Evolutionary conservation across 2,888 invertebrate genomes (phyloP), one percentile per base, ranked within the genome.

Genomic region (Drosophila subsilvestris): DNA sequence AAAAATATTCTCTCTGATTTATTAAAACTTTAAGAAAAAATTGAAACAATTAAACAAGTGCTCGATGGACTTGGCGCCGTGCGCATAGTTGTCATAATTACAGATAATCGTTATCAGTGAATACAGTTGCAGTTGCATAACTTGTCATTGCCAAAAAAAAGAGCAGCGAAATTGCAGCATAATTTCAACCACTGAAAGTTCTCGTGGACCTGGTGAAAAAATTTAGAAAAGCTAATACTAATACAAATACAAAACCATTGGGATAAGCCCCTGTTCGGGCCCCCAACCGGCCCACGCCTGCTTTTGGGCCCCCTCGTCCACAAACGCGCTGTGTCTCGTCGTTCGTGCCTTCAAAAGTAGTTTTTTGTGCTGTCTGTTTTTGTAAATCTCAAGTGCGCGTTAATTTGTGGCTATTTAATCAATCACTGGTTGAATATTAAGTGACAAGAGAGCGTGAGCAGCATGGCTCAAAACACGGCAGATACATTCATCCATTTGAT

Each of bases 401-500:
- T 70, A 63, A 69, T 69, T 68, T 51, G 51, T 42, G 29, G 47
- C 32, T 67, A 17, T 60, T 55, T 25, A 22, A 66, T 27, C 20
- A 56, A 63, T 58, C 5, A 42, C 29, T 12, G 14, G 14, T 37
- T 14, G 37, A 37, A 8, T 12, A 10, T n/a, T 10, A 47, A 14
- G 42, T n/a, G 22, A 55, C 14, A 4, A 8, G 43, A 55, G 17
- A 54, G 43, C n/a, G 54, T 18, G 44, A 17, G 54, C 14, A 17
- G 54, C 14, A 43, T 92, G 92, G 90, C 90, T 87, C 90, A 90
- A 84, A 91, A 90, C 94, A 95, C 96, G 92, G 94, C 94, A 93
- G 97, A 98, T 93, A 97, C 97, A 84, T 94, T 98, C 87, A 97
- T 98, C 93, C 98, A 98, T 94, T 95, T 98, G 90, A 94, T 98